Base-by-base conservation (phyloP, 1,140 invertebrate species). In the Polypedilum pembai region DNA sequence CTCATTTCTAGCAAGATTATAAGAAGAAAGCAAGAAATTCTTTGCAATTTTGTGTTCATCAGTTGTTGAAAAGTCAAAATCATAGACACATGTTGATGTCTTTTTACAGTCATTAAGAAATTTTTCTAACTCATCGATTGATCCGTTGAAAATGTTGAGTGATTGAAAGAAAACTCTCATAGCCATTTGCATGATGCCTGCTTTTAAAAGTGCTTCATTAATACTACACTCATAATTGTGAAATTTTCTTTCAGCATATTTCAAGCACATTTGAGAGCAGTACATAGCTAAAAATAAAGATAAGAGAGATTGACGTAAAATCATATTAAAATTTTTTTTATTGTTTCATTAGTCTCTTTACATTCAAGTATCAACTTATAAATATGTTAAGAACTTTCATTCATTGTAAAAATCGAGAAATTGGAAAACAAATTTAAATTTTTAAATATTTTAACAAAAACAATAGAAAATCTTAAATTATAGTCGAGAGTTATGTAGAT, bases 161-260 rank as follows among this genome's bases (percentile, higher is more conserved):
- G 65, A n/a, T 12, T 18, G 17, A 69, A 69, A 69, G 65, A 69
- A 69, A 20, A 69, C 20, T 69, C 65, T 18, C 17, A 69, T 18
- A 10, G 17, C 65, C 65, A 69, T 69, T 18, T 69, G 65, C 65
- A 69, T 69, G 4, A 69, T 69, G n/a, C 65, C 65, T 18, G 65
- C 8, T 20, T 69, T 69, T 12, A 69, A 20, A 8, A 69, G 20
- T 7, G 8, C 7, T 7, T 69, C 65, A 69, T 18, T 69, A 1
- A 69, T 69, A 7, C 0, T 18, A 21, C 65, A 69, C 18, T 69
- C 65, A 20, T 69, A 69, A 8, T 69, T 69, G 4, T 69, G 65
- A 18, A 18, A 69, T 7, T 18, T 69, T 69, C 4, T 56, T 4
- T n/a, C 8, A 18, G 65, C 65, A 18, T 69, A 20, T 7, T 69